Evolutionary conservation across 2,797 vertebrate species (phyloP), one percentile per base, ranked within the genome.

Genomic region (Acropternis orthonyx): DNA sequence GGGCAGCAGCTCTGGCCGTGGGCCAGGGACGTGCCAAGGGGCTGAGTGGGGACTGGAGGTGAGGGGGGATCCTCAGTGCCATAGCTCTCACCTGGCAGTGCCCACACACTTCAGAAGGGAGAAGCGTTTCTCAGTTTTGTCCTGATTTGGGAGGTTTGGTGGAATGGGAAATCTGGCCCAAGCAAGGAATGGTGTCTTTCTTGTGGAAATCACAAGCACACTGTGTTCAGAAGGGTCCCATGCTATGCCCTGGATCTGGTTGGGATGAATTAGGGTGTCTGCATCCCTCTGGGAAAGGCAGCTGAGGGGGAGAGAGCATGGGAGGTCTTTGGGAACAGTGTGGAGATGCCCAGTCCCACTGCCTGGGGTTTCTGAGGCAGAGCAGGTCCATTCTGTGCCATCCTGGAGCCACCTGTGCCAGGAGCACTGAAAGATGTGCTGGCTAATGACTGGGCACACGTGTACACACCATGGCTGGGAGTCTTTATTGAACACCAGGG

Each of bases 401-500:
- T 3, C 32, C 14, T 14, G 18, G 71, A 22, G 14, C 62, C 49
- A 26, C 21, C 37, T 10, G 3, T 10, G 32, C 39, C 14, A 44
- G 73, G 43, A 69, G 66, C 36, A 22, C 22, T 18, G n/a, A 21
- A 19, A 41, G 52, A 9, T 1, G 56, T 39, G 56, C 56, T 46
- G 69, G 65, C 8, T 55, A 22, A 20, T 7, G 49, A 23, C 52
- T 30, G 81, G 62, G 61, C 80, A 65, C 49, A 13, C 2, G 12
- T 2, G n/a, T 12, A 15, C 66, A 15, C 28, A 1, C 14, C 32
- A 5, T 0, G 0, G 52, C 75, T 28, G 65, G 36, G 51, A 85
- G 72, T 6, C 51, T 76, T 96, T 96, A 96, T 95, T 96, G 88
- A 32, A 52, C 5, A 43, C 27, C 72, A 9, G 30, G 37, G 77